phyloP scores from a whole-genome alignment of 2,113 vertebrate genomes.

The Aegypius monachus region DNA sequence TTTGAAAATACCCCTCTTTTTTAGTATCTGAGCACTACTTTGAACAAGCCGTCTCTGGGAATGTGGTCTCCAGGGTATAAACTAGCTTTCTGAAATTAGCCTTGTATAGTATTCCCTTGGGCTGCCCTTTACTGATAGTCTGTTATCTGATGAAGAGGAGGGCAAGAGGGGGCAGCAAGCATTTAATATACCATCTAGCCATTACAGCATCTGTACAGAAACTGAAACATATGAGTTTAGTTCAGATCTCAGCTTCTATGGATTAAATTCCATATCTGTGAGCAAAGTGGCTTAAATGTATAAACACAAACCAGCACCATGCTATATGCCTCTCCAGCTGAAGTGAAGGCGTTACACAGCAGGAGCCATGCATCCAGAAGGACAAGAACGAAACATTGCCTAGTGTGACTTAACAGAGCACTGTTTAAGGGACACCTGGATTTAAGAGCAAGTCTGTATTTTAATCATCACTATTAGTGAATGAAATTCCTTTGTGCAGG shows the following conservation, averaged over 20 bases:
- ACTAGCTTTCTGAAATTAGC: not conserved
- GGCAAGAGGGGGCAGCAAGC: not conserved
- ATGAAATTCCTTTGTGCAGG: not conserved
- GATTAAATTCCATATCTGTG: not conserved
- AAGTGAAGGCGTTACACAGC: not conserved
- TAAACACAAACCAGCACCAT: not conserved
- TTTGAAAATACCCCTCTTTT: not conserved
- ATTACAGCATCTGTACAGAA: not conserved
- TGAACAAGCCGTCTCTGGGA: not conserved
- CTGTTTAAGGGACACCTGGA: not conserved
- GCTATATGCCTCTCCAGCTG: accelerated
- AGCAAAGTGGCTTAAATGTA: not conserved
- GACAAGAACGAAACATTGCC: not conserved
- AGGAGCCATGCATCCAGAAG: not conserved
- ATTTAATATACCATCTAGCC: not conserved
- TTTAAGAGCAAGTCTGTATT: not conserved
- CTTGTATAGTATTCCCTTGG: not conserved
- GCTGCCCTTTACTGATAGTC: not conserved
- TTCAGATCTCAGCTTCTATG: not conserved
- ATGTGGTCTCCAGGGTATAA: not conserved
- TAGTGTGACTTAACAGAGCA: not conserved
- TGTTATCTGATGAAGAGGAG: not conserved
- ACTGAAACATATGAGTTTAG: not conserved
- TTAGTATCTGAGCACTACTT: not conserved
- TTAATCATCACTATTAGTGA: not conserved